Percentiles rank a stretch among this genome's conserved stretches.
These are phyloP conservation scores for Drosophila suzukii DNA, from an alignment of 1,140 invertebrate species.

Conservation along the genomic window DNA sequence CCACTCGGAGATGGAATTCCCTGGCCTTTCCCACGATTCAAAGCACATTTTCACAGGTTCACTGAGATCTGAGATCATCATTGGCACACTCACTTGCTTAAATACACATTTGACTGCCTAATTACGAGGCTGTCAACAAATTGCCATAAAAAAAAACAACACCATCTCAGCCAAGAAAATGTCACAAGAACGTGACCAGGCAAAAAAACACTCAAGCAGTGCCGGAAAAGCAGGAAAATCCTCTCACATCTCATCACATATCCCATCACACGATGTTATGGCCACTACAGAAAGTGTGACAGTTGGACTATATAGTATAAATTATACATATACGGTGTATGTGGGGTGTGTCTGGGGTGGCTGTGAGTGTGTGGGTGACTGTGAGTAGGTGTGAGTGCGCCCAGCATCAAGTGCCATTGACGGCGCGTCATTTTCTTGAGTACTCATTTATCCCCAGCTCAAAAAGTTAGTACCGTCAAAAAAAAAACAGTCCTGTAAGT, in stretches of 20 bases:
- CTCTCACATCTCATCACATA: constrained; percentile 37
- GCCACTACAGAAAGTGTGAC: constrained; percentile 48
- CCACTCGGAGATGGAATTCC: background rate
- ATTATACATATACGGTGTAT: background rate
- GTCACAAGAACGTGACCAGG: constrained; percentile 68
- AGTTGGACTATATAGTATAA: constrained; percentile 19
- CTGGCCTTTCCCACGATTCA: constrained; percentile 1
- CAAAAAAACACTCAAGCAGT: constrained; percentile 30
- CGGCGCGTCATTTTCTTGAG: constrained; percentile 72
- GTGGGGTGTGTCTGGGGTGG: background rate
- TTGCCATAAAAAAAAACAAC: constrained; percentile 32
- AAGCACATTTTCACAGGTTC: constrained; percentile 7
- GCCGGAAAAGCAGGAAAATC: constrained; percentile 25
- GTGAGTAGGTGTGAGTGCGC: constrained; percentile 12
- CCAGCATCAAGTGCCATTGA: constrained; percentile 70
- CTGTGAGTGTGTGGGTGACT: background rate
- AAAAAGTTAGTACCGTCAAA: constrained; percentile 14
- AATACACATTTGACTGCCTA: constrained; percentile 68
- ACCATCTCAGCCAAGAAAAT: constrained; percentile 20
- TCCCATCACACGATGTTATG: constrained; percentile 37
- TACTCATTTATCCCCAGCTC: constrained; percentile 64
- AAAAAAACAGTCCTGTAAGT: constrained; percentile 21
- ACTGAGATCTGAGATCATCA: constrained; percentile 17
- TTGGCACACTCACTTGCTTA: constrained; percentile 41
- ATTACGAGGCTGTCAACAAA: constrained; percentile 69